Evolutionary conservation across 1,140 invertebrate species (phyloP).

Genomic region (Ips nitidus): DNA sequence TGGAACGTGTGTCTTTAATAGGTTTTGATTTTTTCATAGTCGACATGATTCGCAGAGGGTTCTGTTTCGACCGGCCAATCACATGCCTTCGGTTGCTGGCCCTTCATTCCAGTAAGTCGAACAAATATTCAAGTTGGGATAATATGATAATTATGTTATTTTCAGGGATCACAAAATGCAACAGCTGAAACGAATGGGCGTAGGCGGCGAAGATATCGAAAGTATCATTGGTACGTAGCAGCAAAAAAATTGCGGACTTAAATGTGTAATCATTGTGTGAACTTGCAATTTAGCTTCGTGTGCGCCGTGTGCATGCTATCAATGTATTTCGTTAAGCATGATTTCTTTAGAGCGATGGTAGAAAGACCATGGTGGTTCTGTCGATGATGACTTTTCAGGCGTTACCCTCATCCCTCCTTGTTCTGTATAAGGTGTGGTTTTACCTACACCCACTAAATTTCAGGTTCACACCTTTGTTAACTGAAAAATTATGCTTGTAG

Average conservation of each 20-base stretch:
- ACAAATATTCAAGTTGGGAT: too few relatives aligned
- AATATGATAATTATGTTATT: not conserved
- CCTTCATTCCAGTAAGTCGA: slow-evolving; percentile 51
- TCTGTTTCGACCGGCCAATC: slow-evolving; percentile 70
- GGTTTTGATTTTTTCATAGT: slow-evolving; percentile 55
- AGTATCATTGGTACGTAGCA: slow-evolving; percentile 64
- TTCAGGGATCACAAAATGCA: slow-evolving; percentile 75
- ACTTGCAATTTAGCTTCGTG: slow-evolving; percentile 24
- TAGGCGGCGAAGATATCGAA: slow-evolving; percentile 71
- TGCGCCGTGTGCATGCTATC: not conserved
- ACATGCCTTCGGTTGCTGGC: slow-evolving; percentile 56
- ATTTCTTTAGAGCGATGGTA: not conserved
- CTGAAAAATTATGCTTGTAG: not conserved
- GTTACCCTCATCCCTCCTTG: slow-evolving; percentile 13
- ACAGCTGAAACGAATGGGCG: slow-evolving; percentile 69
- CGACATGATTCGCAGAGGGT: slow-evolving; percentile 70
- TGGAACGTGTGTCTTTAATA: too few relatives aligned
- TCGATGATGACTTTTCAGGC: not conserved
- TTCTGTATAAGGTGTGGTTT: too few relatives aligned
- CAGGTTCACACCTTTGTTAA: slow-evolving; percentile 20
- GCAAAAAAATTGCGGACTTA: not conserved
- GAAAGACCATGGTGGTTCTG: not conserved
- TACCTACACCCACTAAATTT: slow-evolving; percentile 9
- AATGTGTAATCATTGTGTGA: slow-evolving; percentile 7
- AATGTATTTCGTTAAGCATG: not conserved